These are phyloP conservation scores for Halcyon smyrnensis DNA, from an alignment of 2,797 vertebrate species.

Conservation along the genomic window DNA sequence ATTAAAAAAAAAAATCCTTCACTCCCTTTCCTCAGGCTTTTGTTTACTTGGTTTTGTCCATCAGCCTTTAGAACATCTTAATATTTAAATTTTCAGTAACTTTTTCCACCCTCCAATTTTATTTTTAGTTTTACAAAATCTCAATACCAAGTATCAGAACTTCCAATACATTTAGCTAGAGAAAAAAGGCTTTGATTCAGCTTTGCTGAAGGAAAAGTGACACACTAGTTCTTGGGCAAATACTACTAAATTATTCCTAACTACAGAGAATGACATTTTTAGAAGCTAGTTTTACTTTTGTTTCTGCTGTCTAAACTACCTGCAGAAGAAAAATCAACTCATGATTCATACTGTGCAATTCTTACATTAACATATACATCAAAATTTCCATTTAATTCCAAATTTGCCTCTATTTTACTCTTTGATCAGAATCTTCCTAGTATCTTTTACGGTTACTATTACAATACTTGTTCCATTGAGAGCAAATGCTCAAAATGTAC, in stretches of 20 bases:
- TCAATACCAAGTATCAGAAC: neutral
- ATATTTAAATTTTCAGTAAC: neutral
- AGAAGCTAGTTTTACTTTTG: neutral
- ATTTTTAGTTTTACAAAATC: neutral
- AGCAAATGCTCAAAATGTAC: neutral
- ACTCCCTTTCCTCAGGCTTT: neutral
- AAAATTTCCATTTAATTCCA: neutral
- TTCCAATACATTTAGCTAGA: neutral
- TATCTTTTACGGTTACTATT: neutral
- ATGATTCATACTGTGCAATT: neutral
- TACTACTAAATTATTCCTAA: neutral
- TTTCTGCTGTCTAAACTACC: neutral
- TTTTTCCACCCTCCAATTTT: neutral
- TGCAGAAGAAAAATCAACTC: neutral
- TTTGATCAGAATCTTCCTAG: accelerated
- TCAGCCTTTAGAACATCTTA: neutral
- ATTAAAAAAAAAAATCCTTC: neutral
- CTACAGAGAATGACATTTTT: neutral
- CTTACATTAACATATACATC: neutral
- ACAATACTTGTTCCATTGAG: neutral
- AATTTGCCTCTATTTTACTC: neutral
- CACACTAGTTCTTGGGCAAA: neutral
- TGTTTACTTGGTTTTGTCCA: neutral
- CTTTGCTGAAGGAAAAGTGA: neutral
- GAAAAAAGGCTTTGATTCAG: neutral